Percentiles rank a stretch among this genome's conserved stretches.
Evolutionary conservation across 2,888 invertebrate species (phyloP).

Genomic region (Phania funesta): DNA sequence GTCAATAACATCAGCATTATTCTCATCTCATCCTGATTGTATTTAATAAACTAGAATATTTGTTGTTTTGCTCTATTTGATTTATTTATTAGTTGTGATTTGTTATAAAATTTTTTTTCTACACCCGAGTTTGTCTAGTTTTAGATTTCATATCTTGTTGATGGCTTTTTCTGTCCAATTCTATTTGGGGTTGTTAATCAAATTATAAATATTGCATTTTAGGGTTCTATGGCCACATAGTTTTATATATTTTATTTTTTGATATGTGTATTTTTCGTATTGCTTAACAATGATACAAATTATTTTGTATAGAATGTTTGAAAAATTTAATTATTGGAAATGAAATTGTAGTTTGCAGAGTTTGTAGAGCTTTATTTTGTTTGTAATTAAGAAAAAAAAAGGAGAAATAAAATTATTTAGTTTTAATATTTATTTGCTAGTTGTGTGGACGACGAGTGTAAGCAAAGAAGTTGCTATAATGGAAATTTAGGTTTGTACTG

Average conservation of each 20-base stretch:
- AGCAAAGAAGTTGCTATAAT: constrained; percentile 21
- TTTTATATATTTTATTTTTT: not conserved
- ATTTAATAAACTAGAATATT: constrained; percentile 36
- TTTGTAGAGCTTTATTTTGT: not conserved
- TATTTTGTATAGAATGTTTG: constrained; percentile 50
- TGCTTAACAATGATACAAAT: constrained; percentile 40
- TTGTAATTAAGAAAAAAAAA: not conserved
- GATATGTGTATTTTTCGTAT: not conserved
- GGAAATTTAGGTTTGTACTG: constrained; percentile 39
- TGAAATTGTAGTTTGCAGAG: constrained; percentile 39
- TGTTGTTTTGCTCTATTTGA: constrained; percentile 43
- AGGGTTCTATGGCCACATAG: constrained; percentile 47
- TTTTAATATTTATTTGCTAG: constrained; percentile 25
- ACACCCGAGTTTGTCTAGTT: not conserved
- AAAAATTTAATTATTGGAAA: constrained; percentile 58
- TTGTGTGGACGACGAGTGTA: not conserved
- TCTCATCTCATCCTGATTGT: constrained; percentile 16
- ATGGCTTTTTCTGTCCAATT: constrained; percentile 39
- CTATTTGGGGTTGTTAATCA: constrained; percentile 66
- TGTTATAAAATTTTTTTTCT: not conserved
- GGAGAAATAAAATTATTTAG: constrained; percentile 25
- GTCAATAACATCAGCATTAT: constrained; percentile 12
- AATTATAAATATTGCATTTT: constrained; percentile 68
- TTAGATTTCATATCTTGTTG: constrained; percentile 5
- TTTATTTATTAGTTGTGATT: constrained; percentile 52